Evolutionary conservation across 2,113 vertebrate species (phyloP).

Genomic region (Perccottus glenii): DNA sequence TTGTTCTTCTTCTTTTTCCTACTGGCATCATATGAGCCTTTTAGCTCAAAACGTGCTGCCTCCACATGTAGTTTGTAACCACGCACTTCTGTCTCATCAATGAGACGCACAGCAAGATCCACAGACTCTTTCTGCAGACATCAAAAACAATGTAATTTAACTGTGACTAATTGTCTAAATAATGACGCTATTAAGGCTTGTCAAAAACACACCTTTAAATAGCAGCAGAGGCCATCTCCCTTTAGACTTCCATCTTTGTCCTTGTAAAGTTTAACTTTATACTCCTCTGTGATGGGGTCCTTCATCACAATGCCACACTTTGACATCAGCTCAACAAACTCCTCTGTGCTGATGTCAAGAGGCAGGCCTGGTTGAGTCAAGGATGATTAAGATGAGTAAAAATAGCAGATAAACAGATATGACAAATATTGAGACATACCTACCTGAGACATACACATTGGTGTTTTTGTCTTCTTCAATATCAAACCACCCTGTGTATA

Average conservation of each 20-base stretch:
- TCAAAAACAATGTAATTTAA: neutral
- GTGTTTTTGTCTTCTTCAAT: constrained; percentile 93
- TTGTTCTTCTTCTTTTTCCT: constrained; percentile 96
- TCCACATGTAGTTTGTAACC: constrained; percentile 94
- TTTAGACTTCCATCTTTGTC: constrained; percentile 94
- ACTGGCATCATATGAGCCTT: constrained; percentile 92
- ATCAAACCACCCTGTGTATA: constrained; percentile 91
- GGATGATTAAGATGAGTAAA: neutral
- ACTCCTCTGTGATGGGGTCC: constrained; percentile 91
- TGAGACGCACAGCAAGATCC: constrained; percentile 86
- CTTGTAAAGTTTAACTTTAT: constrained; percentile 96
- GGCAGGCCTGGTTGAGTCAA: constrained; percentile 84
- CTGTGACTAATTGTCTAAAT: neutral
- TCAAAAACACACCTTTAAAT: constrained; percentile 87
- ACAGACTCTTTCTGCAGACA: constrained; percentile 90
- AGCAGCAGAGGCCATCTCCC: constrained; percentile 97
- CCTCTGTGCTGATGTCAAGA: constrained; percentile 90
- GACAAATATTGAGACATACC: constrained; percentile 16
- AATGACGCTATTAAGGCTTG: neutral
- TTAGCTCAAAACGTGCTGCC: constrained; percentile 90
- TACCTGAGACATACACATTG: constrained; percentile 96
- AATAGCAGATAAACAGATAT: neutral
- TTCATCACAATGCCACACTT: constrained; percentile 96
- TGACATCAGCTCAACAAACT: constrained; percentile 93
- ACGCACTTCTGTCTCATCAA: constrained; percentile 92